Percentiles rank a stretch among this genome's conserved stretches.
Conservation (phyloP, 2,797 vertebrate species). For the Spizella passerina region DNA sequence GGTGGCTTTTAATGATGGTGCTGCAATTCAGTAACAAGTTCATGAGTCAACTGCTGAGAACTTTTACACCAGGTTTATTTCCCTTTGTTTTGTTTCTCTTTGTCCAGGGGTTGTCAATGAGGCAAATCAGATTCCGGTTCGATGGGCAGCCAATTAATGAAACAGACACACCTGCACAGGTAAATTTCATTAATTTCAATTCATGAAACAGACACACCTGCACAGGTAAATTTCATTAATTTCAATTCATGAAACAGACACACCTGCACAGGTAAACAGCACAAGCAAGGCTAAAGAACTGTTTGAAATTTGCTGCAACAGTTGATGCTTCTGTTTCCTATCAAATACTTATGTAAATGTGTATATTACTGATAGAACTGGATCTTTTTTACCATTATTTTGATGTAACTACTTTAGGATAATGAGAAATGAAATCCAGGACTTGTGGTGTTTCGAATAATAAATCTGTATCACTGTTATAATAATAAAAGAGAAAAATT, state of each 20-base stretch:
- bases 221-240: too few relatives aligned
- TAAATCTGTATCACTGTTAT: not conserved
- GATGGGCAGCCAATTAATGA: conserved; percentile 99
- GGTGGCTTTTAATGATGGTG: not conserved
- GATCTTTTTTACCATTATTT: not conserved
- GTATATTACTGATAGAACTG: not conserved
- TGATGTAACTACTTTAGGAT: not conserved
- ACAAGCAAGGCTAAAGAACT: not conserved
- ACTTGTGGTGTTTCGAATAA: not conserved
- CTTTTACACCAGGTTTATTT: not conserved
- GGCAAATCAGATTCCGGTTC: conserved; percentile 99
- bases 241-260: too few relatives aligned
- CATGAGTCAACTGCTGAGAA: not conserved
- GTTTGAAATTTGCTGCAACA: not conserved
- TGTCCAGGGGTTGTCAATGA: conserved; percentile 93
- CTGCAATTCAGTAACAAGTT: not conserved
- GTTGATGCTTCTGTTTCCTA: not conserved
- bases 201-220: conserved; percentile 97
- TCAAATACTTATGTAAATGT: not conserved
- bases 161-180: conserved; percentile 98
- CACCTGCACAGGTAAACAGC: conserved; percentile 92
- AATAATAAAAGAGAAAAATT: not conserved
- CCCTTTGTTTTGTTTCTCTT: conserved; percentile 41
- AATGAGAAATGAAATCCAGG: not conserved
- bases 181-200: too few relatives aligned